phyloP scores from a whole-genome alignment of 2,113 vertebrate genomes.

The Mugil cephalus region DNA sequence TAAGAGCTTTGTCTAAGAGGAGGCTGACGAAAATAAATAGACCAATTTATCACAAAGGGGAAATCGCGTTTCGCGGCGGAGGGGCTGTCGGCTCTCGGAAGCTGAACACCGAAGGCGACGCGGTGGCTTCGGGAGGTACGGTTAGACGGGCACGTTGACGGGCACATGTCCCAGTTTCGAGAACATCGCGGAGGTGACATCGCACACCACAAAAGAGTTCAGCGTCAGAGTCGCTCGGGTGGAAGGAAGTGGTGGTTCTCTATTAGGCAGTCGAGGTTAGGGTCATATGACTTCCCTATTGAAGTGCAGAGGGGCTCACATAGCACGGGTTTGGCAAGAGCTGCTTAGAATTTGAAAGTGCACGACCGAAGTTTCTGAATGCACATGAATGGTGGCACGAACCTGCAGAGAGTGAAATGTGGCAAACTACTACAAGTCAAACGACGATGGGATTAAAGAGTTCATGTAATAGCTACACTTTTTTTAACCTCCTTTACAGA shows the following conservation, averaged over 20 bases:
- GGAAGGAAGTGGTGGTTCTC: conserved; percentile 18
- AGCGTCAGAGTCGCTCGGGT: conserved; percentile 2
- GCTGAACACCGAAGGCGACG: too few species aligned
- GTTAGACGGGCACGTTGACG: not conserved
- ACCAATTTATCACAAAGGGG: not conserved
- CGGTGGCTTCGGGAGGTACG: too few species aligned
- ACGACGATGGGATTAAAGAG: not conserved
- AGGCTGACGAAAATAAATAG: not conserved
- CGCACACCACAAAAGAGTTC: not conserved
- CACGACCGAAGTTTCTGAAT: not conserved
- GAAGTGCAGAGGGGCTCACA: not conserved
- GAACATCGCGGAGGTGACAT: not conserved
- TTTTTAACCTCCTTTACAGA: too few species aligned
- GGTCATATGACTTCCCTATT: not conserved
- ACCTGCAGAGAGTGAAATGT: not conserved
- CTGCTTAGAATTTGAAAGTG: conserved; percentile 5
- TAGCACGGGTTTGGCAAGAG: not conserved
- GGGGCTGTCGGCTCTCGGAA: too few species aligned
- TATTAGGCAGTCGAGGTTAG: not conserved
- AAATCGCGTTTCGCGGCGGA: not conserved
- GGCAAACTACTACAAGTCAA: not conserved
- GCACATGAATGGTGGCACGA: not conserved
- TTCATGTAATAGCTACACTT: too few species aligned
- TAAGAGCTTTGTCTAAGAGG: not conserved
- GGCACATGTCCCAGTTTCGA: not conserved